Evolutionary conservation across 1,140 invertebrate genomes (phyloP), one percentile per base, ranked within the genome.

Genomic region (Lordiphosa stackelbergi): DNA sequence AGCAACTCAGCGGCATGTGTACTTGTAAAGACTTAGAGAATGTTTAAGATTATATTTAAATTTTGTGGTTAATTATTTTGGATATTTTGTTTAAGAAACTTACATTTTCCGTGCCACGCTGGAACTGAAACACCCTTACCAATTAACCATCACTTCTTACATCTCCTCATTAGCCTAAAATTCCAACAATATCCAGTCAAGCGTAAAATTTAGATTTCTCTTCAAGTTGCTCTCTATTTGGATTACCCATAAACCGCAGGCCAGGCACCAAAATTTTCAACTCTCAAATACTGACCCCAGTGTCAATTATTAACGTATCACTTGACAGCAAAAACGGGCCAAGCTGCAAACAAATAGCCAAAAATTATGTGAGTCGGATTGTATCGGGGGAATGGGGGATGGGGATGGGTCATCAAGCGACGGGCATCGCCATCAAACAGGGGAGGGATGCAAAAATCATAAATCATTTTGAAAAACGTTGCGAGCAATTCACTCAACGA

Each of bases 291-390:
- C 54, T 85, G 83, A 85, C 83, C 83, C 83, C 77, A 68, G 68
- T 85, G 83, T 85, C 83, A 85, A 85, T 85, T 85, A 85, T 85
- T 85, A 85, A 85, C 83, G 83, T 85, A 85, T 85, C 83, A 85
- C 83, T 85, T 85, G 83, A 84, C 78, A 86, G 66, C 57, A 53
- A 60, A 45, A 55, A 37, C 28, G 12, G 31, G 66, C 65, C 73
- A 66, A 73, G 73, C 69, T 83, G 77, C 65, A 63, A 83, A 83
- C 77, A 83, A 83, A 83, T 83, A 79, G 71, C 68, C 28, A 61
- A 66, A 83, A 73, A 83, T 83, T 69, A 77, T 70, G 68, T 60
- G 58, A 73, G 22, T 6, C 5, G 69, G 57, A 71, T 40, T 54
- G 48, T 31, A 11, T 36, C 19, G 41, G 37, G 53, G 60, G 51